Evolutionary conservation across 1,140 invertebrate genomes (phyloP), one percentile per base, ranked within the genome.

Genomic region (Pseudomyrmex concolor): DNA sequence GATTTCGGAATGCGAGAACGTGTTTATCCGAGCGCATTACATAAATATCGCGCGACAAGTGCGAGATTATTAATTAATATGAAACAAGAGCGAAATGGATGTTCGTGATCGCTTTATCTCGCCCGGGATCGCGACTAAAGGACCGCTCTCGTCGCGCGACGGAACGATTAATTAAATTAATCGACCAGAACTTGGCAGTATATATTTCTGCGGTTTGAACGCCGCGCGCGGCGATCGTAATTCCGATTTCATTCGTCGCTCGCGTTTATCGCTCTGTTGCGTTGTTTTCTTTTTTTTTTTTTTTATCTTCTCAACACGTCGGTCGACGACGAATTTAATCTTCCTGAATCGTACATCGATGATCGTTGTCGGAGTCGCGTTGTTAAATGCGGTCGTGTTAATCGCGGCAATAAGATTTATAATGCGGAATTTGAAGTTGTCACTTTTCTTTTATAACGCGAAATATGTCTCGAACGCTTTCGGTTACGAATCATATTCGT

Each of bases 11-110:
- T 34, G n/a, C 54, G 2, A 57, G 64, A 78, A 48, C 51, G 64
- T 71, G 76, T 80, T 80, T 71, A 80, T 80, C 48, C 76, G 19
- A 78, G 64, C 76, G 76, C 54, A 70, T 80, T 59, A 80, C 66
- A 60, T 80, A 80, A 80, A 80, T 80, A 70, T 71, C 43, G 76
- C 54, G 19, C 76, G 66, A 71, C 76, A 59, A 80, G 76, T 25
- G 76, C 43, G 54, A 59, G 54, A 80, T 80, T 80, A 80, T 80
- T 80, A 80, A 80, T 80, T 80, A 54, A 80, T 80, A 80, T 22
- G 76, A 80, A 59, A 70, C 54, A 59, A 50, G 54, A 78, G 10
- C 45, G 54, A 43, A 25, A 71, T 71, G 54, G 76, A 80, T 80
- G 76, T 59, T 43, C 22, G 59, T 60, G 76, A 80, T 80, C 76